phyloP scores from a whole-genome alignment of 2,888 invertebrate species.

The Ctena decussata region DNA sequence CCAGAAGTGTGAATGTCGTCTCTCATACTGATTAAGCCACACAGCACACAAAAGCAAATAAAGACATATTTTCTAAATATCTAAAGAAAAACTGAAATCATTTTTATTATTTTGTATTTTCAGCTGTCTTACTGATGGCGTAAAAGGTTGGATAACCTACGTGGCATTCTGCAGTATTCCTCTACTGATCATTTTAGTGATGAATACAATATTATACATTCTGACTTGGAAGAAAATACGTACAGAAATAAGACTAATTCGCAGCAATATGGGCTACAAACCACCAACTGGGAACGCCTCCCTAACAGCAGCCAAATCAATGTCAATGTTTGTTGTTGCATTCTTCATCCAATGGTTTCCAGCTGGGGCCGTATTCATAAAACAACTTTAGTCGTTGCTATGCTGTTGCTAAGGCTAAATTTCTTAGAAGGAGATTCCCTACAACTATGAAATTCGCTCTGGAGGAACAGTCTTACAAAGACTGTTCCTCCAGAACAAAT shows the following conservation, averaged over 20 bases:
- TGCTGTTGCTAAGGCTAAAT: no score
- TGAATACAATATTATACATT: slow-evolving; percentile 60
- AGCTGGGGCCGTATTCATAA: no score
- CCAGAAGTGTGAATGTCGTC: no score
- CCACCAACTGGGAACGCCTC: slow-evolving; percentile 47
- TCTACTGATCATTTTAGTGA: slow-evolving; percentile 45
- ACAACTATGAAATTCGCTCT: no score
- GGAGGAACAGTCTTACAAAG: no score
- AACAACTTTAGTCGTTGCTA: no score
- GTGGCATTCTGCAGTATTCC: slow-evolving; percentile 63
- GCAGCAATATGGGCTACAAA: slow-evolving; percentile 19
- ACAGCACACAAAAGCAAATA: no score
- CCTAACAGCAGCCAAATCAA: slow-evolving; percentile 64
- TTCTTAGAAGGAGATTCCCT: no score
- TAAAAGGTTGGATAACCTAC: slow-evolving; percentile 57
- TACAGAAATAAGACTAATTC: slow-evolving; percentile 33
- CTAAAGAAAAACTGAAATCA: no score
- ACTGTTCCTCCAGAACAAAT: no score
- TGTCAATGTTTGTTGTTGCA: slow-evolving; percentile 67
- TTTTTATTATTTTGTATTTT: slow-evolving; percentile 9
- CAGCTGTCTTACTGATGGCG: slow-evolving; percentile 68
- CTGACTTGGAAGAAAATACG: slow-evolving; percentile 64
- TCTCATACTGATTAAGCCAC: no score
- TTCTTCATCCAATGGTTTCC: slow-evolving; percentile 72
- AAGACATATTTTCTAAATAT: no score